Base-by-base conservation (phyloP, 2,888 invertebrate genomes). In the Steinernema carpocapsae region DNA sequence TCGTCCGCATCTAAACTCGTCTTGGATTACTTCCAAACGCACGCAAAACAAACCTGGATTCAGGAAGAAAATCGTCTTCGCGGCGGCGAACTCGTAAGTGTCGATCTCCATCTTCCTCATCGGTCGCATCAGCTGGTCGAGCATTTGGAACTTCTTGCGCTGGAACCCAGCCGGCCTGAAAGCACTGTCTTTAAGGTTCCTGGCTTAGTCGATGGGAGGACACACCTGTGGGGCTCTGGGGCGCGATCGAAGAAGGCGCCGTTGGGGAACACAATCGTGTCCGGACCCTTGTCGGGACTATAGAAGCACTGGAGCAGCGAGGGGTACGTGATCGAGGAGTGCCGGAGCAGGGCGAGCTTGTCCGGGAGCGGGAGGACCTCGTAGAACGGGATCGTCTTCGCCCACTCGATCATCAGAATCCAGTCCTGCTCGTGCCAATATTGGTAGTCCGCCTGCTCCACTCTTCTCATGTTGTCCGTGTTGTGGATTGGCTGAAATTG, bases 391-490 rank as follows among this genome's bases (percentile, higher is more conserved):
- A 86, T 77, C 14, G 84, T 86, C 76, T 86, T 86, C 7, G 86
- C 86, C 86, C 86, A 86, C 72, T 86, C 86, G 71, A 87, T 86
- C 86, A 87, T 86, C 19, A 86, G 82, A 59, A 81, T 78, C 83
- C 83, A 84, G 52, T 84, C 83, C 70, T 85, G 51, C 51, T 86
- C 86, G 75, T 86, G 85, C 86, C 86, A 86, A 71, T 83, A 82
- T 45, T 83, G 81, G 76, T 83, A 85, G 75, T 86, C 86, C 6
- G 64, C 37, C 32, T 72, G 72, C 24, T 76, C 70, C 2, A 86
- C 86, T 29, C 80, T 81, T 14, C 81, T 75, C 17, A 84, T 76
- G 0, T 48, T 56, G 10, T 32, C 70, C 19, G 72, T 37, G 12
- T 26, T 59, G 45, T 74, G 73, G 12, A 74, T 24, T 12, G 45